A percentile compares a stretch with the other conserved stretches of the same genome.
These are phyloP conservation scores for Hypothenemus hampei DNA, from an alignment of 1,140 invertebrate genomes.

Conservation along the genomic window DNA sequence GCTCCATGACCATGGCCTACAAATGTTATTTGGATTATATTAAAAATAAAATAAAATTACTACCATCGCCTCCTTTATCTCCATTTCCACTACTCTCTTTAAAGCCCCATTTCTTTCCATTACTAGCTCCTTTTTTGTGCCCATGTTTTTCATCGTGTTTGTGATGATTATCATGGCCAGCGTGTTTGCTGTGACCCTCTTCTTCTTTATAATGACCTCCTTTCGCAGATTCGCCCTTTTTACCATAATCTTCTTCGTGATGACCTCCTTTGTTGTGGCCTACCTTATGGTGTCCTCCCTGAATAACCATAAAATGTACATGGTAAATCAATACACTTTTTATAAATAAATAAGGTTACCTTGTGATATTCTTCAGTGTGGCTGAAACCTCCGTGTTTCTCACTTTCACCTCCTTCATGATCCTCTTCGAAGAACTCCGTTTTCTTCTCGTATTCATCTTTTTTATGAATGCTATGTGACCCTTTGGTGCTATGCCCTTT, in stretches of 20 bases:
- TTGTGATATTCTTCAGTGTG: constrained; percentile 52
- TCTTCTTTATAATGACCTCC: constrained; percentile 53
- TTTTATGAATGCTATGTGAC: constrained; percentile 66
- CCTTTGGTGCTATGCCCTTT: constrained; percentile 69
- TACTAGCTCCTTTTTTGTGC: constrained; percentile 48
- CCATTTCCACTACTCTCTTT: constrained; percentile 40
- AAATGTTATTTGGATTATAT: neutral
- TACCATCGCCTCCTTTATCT: constrained; percentile 20
- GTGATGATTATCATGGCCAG: constrained; percentile 53
- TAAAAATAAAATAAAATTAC: neutral
- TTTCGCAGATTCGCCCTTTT: constrained; percentile 53
- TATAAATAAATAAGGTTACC: too few species aligned
- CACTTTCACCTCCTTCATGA: constrained; percentile 59
- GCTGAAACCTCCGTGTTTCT: constrained; percentile 58
- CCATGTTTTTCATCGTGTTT: constrained; percentile 47
- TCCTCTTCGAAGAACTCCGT: constrained; percentile 69
- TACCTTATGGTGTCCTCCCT: constrained; percentile 46
- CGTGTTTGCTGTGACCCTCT: constrained; percentile 52
- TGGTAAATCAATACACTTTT: too few species aligned
- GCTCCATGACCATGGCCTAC: constrained; percentile 11
- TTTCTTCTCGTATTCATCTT: constrained; percentile 68
- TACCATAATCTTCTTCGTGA: constrained; percentile 53
- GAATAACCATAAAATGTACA: too few species aligned
- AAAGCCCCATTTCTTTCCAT: constrained; percentile 56
- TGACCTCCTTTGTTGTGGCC: constrained; percentile 48